A percentile compares a stretch with the other conserved stretches of the same genome.
phyloP scores from a whole-genome alignment of 2,888 invertebrate genomes.

The Parnassius orleans region DNA sequence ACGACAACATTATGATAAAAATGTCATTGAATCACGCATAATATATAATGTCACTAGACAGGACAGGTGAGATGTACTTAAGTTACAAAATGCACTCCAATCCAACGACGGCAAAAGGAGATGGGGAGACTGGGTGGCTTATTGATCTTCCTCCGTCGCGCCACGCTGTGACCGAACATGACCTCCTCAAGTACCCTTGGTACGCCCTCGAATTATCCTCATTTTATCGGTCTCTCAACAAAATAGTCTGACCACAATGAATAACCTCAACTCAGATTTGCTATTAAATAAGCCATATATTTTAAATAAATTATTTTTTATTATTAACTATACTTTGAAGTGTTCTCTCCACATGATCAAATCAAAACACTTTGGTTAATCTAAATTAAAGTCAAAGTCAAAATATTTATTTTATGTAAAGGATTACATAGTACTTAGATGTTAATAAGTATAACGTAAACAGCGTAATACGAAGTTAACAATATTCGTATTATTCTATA shows the following conservation, averaged over 20 bases:
- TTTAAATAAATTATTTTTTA: no score
- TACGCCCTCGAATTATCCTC: slow-evolving; percentile 33
- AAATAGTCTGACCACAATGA: background rate
- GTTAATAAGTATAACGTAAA: no score
- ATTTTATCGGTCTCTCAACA: slow-evolving; percentile 12
- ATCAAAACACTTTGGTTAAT: no score
- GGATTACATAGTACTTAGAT: no score
- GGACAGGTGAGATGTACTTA: slow-evolving; percentile 36
- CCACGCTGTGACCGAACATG: slow-evolving; percentile 72
- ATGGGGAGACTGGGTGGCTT: slow-evolving; percentile 49
- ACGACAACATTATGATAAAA: slow-evolving; percentile 31
- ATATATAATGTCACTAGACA: slow-evolving; percentile 30
- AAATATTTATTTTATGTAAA: no score
- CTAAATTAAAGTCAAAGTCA: no score
- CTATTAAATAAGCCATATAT: no score
- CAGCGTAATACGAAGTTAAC: no score
- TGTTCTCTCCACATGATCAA: no score
- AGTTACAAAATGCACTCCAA: slow-evolving; percentile 53
- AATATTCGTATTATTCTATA: no score
- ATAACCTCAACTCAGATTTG: no score
- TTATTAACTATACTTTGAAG: no score
- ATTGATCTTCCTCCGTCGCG: slow-evolving; percentile 73
- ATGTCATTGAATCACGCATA: slow-evolving; percentile 24
- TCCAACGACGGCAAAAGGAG: slow-evolving; percentile 39
- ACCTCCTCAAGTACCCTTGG: slow-evolving; percentile 62